phyloP scores from a whole-genome alignment of 2,888 invertebrate genomes.

The Brenthis hecate region DNA sequence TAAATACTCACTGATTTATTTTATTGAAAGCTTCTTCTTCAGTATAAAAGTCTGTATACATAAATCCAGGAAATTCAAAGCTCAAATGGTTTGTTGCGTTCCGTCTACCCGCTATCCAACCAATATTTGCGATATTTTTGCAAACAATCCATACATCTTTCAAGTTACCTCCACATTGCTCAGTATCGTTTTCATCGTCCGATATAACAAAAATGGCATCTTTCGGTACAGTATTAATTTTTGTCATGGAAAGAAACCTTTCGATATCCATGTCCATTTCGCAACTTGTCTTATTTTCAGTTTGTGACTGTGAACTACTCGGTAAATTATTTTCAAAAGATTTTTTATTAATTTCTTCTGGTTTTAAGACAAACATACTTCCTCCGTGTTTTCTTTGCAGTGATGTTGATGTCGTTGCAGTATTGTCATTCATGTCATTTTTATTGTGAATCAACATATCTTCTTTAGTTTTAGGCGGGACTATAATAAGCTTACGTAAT shows the following conservation, averaged over 20 bases:
- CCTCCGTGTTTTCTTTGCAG: constrained; percentile 45
- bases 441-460: constrained; percentile 59
- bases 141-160: constrained; percentile 61
- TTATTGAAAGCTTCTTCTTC: constrained; percentile 58
- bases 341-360: constrained; percentile 73
- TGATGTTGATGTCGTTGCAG: constrained; percentile 19
- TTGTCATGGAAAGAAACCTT: constrained; percentile 51
- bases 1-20: constrained; percentile 66
- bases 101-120: constrained; percentile 58
- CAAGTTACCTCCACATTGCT: constrained; percentile 27
- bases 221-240: constrained; percentile 43
- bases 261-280: constrained; percentile 53
- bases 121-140: constrained; percentile 55
- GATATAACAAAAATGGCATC: constrained; percentile 47
- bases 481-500: background rate
- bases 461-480: constrained; percentile 45
- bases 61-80: constrained; percentile 68
- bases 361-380: constrained; percentile 69
- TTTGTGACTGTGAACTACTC: background rate
- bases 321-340: constrained; percentile 35
- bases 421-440: constrained; percentile 52
- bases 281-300: constrained; percentile 15
- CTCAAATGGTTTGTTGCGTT: constrained; percentile 52
- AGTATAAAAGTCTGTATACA: constrained; percentile 58
- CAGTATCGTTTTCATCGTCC: constrained; percentile 46